Conservation (phyloP, 2,888 invertebrate genomes). For the Oxycera nigricornis region DNA sequence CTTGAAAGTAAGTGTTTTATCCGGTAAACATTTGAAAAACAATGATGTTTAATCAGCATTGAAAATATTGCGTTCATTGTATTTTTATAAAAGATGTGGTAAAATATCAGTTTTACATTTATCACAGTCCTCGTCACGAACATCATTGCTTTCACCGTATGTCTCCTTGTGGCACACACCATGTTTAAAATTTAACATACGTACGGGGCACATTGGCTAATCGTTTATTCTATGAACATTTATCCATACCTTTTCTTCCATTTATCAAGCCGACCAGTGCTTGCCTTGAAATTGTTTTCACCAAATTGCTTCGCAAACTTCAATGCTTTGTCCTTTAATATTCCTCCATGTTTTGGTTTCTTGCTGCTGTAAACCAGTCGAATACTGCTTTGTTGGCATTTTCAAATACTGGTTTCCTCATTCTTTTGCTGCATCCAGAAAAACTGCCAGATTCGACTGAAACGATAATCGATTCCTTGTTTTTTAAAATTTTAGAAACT, state of each 20-base stretch:
- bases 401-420: not conserved
- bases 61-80: too few relatives aligned
- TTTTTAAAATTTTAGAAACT: not conserved
- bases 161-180: too few relatives aligned
- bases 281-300: not conserved
- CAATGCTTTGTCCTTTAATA: too few relatives aligned
- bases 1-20: too few relatives aligned
- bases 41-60: too few relatives aligned
- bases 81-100: too few relatives aligned
- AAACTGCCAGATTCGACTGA: not conserved
- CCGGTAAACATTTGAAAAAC: too few relatives aligned
- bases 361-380: not conserved
- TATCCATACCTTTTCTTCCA: too few relatives aligned
- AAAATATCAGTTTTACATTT: too few relatives aligned
- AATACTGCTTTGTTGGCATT: not conserved
- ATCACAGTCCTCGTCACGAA: too few relatives aligned
- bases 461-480: not conserved
- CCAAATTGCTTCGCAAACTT: not conserved
- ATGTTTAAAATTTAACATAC: too few relatives aligned
- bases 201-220: not conserved
- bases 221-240: not conserved
- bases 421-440: not conserved
- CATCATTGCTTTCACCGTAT: too few relatives aligned
- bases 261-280: not conserved
- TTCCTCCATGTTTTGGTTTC: not conserved